Conservation (phyloP, 2,113 vertebrate species). For the Rostratula benghalensis region DNA sequence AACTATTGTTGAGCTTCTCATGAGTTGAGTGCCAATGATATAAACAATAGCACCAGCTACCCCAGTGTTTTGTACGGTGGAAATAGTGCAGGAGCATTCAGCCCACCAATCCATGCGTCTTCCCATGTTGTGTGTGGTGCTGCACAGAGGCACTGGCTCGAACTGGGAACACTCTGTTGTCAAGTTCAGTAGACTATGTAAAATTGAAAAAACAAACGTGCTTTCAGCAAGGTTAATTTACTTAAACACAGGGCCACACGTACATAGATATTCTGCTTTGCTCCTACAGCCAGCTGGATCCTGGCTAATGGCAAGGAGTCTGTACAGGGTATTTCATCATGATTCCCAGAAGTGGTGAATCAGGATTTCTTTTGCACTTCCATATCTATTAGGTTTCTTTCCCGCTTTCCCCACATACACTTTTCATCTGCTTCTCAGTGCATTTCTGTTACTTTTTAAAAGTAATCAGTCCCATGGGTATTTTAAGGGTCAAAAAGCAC, state of each 20-base stretch:
- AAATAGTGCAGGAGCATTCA: neutral
- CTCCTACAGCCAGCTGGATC: neutral
- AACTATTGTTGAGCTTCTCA: too few relatives aligned
- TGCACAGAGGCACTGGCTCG: neutral
- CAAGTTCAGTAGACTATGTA: neutral
- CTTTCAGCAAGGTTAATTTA: neutral
- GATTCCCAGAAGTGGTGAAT: accelerated
- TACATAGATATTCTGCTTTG: neutral
- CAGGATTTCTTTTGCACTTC: neutral
- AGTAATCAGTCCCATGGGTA: neutral
- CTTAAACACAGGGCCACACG: neutral
- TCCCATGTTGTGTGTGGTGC: neutral
- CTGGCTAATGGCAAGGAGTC: neutral
- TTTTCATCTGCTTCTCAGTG: neutral
- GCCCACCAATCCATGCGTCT: neutral
- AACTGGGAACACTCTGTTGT: neutral
- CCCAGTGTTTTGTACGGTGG: neutral
- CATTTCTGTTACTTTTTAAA: neutral
- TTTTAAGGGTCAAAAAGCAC: neutral
- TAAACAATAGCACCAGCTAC: neutral
- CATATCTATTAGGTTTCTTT: neutral
- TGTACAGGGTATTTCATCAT: neutral
- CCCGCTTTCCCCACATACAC: neutral
- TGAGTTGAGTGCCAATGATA: too few relatives aligned
- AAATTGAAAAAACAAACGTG: neutral